Evolutionary conservation across 2,888 invertebrate genomes (phyloP), one percentile per base, ranked within the genome.

Genomic region (Terebella lapidaria): DNA sequence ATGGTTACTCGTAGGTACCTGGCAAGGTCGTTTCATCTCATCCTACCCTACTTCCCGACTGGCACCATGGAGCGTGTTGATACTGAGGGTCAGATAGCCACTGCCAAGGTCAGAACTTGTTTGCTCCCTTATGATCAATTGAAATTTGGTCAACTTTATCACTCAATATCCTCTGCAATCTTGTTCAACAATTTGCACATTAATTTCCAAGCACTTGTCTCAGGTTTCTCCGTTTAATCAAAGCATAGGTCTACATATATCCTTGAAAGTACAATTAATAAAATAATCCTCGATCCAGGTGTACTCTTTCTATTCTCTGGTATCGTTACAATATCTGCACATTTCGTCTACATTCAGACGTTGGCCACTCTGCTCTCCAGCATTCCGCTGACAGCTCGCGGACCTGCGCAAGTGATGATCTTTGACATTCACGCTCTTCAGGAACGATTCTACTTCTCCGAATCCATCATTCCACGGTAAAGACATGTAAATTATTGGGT

Each of bases 61-160:
- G 81, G 79, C 1, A 81, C 81, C 3, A 81, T 81, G 81, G 81
- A 81, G 64, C 66, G 81, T 56, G 77, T 81, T 20, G 81, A 81
- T 62, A 73, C 70, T 3, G 80, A 81, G 63, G 81, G 81, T 45
- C 80, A 81, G 64, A 76, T 81, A 29, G 80, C 81, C 45, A 81
- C 81, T 54, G 81, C 81, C 20, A 81, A 80, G 72, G 81, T 80
- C 47, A 35, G 18, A 25, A 15, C 26, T 25, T n/a, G n/a, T n/a
- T n/a, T n/a, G n/a, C n/a, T n/a, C n/a, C n/a, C n/a, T n/a, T n/a
- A n/a, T n/a, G n/a, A n/a, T n/a, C n/a, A n/a, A n/a, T n/a, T n/a
- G n/a, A n/a, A n/a, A n/a, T n/a, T n/a, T n/a, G n/a, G n/a, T n/a
- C n/a, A n/a, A n/a, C n/a, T n/a, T n/a, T n/a, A n/a, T n/a, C n/a